Evolutionary conservation across 2,888 invertebrate species (phyloP).

Genomic region (Aphodius sticticus): DNA sequence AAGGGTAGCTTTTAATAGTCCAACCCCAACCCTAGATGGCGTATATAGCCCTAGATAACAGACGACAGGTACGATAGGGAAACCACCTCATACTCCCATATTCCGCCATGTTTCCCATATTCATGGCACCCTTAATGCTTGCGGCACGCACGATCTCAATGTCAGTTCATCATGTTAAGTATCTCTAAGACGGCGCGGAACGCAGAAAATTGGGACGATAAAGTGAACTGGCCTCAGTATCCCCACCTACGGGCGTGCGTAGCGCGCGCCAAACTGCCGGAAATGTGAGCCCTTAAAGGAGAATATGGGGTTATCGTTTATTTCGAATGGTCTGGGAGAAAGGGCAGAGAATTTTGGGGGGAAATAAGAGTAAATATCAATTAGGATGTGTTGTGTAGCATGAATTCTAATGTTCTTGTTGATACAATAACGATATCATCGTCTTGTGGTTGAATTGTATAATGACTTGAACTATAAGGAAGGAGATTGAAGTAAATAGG

Average conservation of each 20-base stretch:
- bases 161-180: constrained; percentile 4
- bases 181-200: background rate
- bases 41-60: background rate
- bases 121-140: background rate
- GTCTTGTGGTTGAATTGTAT: background rate
- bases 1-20: background rate
- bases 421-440: background rate
- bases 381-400: background rate
- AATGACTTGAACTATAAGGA: too few relatives aligned
- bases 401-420: background rate
- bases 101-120: background rate
- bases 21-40: background rate
- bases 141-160: background rate
- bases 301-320: background rate
- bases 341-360: background rate
- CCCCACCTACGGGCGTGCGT: background rate
- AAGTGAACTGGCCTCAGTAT: background rate
- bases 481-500: too few relatives aligned
- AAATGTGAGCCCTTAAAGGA: background rate
- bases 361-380: background rate
- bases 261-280: background rate
- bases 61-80: constrained; percentile 4
- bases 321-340: background rate
- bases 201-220: background rate
- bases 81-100: background rate